Evolutionary conservation across 2,888 invertebrate species (phyloP).

Genomic region (Glyphotaelius pellucidus): DNA sequence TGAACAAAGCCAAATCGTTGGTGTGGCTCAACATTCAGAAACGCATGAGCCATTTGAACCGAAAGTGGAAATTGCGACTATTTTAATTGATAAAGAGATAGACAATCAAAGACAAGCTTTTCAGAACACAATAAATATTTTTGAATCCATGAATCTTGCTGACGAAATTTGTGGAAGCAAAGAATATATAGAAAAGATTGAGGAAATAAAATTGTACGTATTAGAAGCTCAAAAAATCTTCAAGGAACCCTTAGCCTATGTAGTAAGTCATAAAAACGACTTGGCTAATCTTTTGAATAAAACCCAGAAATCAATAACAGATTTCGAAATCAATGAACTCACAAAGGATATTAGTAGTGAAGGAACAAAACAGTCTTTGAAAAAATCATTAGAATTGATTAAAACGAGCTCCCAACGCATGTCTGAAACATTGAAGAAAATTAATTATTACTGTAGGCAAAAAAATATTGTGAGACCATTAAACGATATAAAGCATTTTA

Average conservation of each 20-base stretch:
- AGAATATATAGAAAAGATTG: conserved; percentile 48
- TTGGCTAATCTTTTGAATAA: conserved; percentile 45
- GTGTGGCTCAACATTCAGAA: conserved; percentile 71
- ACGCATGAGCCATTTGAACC: conserved; percentile 56
- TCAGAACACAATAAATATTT: conserved; percentile 68
- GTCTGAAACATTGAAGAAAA: conserved; percentile 61
- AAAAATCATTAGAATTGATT: conserved; percentile 54
- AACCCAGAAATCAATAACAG: conserved; percentile 49
- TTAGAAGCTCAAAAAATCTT: conserved; percentile 62
- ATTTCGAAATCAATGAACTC: conserved; percentile 54
- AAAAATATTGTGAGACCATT: conserved; percentile 58
- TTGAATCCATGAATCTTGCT: conserved; percentile 63
- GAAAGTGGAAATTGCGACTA: conserved; percentile 52
- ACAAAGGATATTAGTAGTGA: conserved; percentile 45
- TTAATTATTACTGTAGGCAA: conserved; percentile 62
- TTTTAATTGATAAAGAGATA: conserved; percentile 67
- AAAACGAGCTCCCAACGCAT: conserved; percentile 59
- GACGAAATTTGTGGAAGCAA: conserved; percentile 16
- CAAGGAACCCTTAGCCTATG: conserved; percentile 54
- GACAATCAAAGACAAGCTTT: conserved; percentile 68
- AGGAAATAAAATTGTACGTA: conserved; percentile 59
- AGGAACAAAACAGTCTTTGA: conserved; percentile 52
- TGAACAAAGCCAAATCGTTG: conserved; percentile 73
- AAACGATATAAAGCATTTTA: conserved; percentile 61
- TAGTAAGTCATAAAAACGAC: conserved; percentile 58